Percentiles rank a stretch among this genome's conserved stretches.
phyloP scores from a whole-genome alignment of 2,888 invertebrate genomes.

The Tridacna gigas region DNA sequence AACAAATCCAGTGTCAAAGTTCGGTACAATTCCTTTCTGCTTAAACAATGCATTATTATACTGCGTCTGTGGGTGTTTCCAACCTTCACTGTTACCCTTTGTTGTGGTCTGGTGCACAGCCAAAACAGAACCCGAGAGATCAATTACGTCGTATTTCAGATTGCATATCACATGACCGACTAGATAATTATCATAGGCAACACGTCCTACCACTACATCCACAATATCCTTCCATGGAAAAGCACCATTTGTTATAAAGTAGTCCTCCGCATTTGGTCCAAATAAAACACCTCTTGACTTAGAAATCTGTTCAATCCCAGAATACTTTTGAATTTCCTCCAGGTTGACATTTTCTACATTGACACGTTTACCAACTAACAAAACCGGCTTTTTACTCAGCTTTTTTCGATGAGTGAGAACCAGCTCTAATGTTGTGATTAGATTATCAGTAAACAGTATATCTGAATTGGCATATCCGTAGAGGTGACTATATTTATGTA shows the following conservation, averaged over 20 bases:
- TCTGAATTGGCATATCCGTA: conserved; percentile 79
- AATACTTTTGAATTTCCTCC: conserved; percentile 47
- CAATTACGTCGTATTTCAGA: conserved; percentile 63
- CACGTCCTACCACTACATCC: conserved; percentile 74
- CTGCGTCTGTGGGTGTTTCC: conserved; percentile 54
- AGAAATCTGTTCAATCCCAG: conserved; percentile 49
- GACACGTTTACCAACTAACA: conserved; percentile 60
- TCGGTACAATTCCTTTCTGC: conserved; percentile 56
- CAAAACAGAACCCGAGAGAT: conserved; percentile 68
- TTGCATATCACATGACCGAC: conserved; percentile 68
- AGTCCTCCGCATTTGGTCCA: conserved; percentile 72
- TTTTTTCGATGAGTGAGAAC: conserved; percentile 27
- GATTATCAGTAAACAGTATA: conserved; percentile 72
- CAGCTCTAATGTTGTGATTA: conserved; percentile 64
- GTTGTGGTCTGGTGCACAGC: conserved; percentile 75
- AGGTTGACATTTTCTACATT: conserved; percentile 65
- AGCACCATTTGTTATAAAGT: conserved; percentile 70
- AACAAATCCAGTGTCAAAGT: conserved; percentile 66
- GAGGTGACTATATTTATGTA: conserved; percentile 62
- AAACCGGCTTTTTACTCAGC: conserved; percentile 43
- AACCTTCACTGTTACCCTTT: conserved; percentile 69
- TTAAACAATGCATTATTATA: conserved; percentile 66
- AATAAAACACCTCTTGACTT: conserved; percentile 65
- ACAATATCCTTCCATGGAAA: conserved; percentile 74
- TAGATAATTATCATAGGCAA: conserved; percentile 77